Base-by-base conservation (phyloP, 1,140 invertebrate genomes). In the Aphelenchoides avenae region DNA sequence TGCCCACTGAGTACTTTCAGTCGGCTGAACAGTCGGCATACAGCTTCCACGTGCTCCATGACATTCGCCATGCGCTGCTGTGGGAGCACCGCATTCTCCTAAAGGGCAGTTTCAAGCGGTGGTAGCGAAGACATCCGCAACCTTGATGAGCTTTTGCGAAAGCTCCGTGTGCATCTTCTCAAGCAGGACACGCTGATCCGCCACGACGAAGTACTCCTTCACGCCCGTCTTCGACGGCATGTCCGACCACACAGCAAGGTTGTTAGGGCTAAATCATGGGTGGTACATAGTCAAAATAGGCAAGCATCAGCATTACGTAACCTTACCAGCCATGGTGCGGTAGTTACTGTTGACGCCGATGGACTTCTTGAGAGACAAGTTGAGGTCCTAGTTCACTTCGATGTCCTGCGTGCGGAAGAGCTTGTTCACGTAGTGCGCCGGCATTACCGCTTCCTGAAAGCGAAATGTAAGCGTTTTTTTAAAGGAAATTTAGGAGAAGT, bases 381-480 rank as follows among this genome's bases (percentile, higher is more conserved):
- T 72, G 29, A 75, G 66, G 29, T 70, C 68, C 22, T 61, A 57
- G 40, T 98, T 98, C n/a, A 97, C 89, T 84, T 98, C 97, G 61
- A 98, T 91, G 79, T 99, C 95, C 83, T 97, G 91, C 83, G 84
- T 84, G 59, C 84, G 68, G 89, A 94, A 91, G 65, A 99, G 79
- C 81, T 98, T 96, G 81, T 96, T 96, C 6, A 99, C 91, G 83
- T 92, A 96, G 80, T 99, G 94, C 1, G 93, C 92, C 5, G 95
- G 95, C 93, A 99, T 98, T 18, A 94, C 94, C 27, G 94, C 89
- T 81, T 85, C 82, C 81, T 81, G 59, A 44, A 68, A n/a, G n/a
- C 53, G 22, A 44, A 52, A 40, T 13, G 30, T 5, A 44, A 47
- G 49, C 5, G 33, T 33, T 29, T 3, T 15, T 29, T 26, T 50